phyloP scores from a whole-genome alignment of 2,113 vertebrate species.

The Psephotus haematonotus region DNA sequence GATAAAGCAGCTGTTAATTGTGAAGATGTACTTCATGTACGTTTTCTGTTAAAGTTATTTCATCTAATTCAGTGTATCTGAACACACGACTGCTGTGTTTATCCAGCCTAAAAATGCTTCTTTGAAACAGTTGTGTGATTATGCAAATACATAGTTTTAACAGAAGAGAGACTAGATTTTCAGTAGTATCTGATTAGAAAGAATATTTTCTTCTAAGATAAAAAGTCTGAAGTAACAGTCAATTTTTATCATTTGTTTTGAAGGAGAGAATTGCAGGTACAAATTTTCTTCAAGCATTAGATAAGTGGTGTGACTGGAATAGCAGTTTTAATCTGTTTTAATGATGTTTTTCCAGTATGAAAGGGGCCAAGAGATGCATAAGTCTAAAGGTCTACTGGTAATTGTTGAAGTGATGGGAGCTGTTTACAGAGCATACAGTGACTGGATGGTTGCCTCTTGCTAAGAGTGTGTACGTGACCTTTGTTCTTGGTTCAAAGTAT shows the following conservation, averaged over 20 bases:
- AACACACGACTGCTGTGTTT: not conserved
- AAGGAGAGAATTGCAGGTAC: slow-evolving; percentile 26
- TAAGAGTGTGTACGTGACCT: not conserved
- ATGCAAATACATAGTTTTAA: not conserved
- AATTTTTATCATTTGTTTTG: slow-evolving; percentile 45
- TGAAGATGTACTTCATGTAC: not conserved
- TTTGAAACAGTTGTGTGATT: slow-evolving; percentile 4
- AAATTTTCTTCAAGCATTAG: slow-evolving; percentile 39
- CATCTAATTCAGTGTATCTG: not conserved
- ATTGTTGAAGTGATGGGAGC: slow-evolving; percentile 48
- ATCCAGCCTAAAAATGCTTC: not conserved
- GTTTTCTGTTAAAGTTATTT: not conserved
- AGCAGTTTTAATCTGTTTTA: slow-evolving; percentile 61
- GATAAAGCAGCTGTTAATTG: slow-evolving; percentile 27
- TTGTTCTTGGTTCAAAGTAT: slow-evolving; percentile 52
- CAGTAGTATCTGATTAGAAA: slow-evolving; percentile 19
- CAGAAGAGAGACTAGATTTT: not conserved
- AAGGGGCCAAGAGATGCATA: slow-evolving; percentile 41
- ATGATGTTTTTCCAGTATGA: slow-evolving; percentile 48
- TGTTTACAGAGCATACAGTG: slow-evolving; percentile 41
- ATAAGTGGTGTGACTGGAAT: slow-evolving; percentile 44
- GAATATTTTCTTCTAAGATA: not conserved
- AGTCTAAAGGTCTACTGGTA: slow-evolving; percentile 69
- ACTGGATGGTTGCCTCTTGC: not conserved
- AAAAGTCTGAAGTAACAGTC: not conserved